Conservation (phyloP, 2,113 vertebrate species). For the Anas platyrhynchos region DNA sequence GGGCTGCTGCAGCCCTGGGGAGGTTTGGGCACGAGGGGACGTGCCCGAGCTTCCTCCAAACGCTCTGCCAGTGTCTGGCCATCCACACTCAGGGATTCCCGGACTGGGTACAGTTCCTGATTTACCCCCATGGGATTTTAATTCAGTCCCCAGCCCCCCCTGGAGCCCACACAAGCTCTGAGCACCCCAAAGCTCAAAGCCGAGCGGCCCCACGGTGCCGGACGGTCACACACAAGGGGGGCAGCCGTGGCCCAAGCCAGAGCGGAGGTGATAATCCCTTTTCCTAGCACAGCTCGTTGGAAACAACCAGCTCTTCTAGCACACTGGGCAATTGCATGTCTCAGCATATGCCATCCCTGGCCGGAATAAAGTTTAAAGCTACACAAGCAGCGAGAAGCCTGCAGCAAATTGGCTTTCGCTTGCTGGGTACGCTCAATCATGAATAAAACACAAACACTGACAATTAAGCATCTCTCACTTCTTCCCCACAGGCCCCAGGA, state of each 20-base stretch:
- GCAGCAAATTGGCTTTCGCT: neutral
- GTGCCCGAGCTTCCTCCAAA: neutral
- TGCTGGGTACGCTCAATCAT: neutral
- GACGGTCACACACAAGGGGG: neutral
- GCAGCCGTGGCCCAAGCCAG: neutral
- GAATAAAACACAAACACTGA: slow-evolving; percentile 50
- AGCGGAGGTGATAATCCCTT: neutral
- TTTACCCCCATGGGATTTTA: neutral
- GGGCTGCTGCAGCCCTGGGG: too few species aligned
- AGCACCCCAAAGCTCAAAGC: neutral
- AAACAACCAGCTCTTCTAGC: neutral
- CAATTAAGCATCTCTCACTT: slow-evolving; percentile 48
- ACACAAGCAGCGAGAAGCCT: neutral
- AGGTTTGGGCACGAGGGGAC: rapidly evolving
- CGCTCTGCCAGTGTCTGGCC: rapidly evolving
- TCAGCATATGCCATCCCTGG: neutral
- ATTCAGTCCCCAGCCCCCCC: neutral
- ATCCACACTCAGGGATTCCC: neutral
- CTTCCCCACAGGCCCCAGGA: slow-evolving; percentile 48
- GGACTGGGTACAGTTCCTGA: rapidly evolving
- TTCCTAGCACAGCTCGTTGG: neutral
- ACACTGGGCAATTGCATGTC: neutral
- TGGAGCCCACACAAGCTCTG: neutral
- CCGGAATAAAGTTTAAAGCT: neutral
- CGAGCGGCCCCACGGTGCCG: neutral